phyloP scores from a whole-genome alignment of 2,888 invertebrate genomes.

The Campoplex nolae region DNA sequence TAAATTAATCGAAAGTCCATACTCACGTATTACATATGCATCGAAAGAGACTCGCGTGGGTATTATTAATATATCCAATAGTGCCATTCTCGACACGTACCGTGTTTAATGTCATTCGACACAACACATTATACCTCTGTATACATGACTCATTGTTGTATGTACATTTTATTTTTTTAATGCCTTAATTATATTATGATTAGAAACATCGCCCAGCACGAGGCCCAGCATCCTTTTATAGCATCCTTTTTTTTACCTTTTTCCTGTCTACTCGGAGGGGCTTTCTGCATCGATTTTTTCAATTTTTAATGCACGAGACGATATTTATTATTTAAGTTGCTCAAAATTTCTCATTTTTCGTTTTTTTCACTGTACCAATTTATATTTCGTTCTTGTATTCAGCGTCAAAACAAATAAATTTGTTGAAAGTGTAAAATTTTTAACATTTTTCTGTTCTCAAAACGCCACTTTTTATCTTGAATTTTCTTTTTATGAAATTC shows the following conservation, averaged over 20 bases:
- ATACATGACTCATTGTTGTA: constrained; percentile 14
- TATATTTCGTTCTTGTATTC: too few species aligned
- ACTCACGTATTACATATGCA: constrained; percentile 35
- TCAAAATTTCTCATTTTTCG: neutral
- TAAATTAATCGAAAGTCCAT: constrained; percentile 63
- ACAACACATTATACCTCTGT: neutral
- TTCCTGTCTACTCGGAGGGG: neutral
- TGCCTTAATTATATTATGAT: constrained; percentile 19
- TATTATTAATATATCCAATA: constrained; percentile 22
- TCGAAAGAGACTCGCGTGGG: constrained; percentile 47
- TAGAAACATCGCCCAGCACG: constrained; percentile 4
- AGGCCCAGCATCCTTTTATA: neutral
- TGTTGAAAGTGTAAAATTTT: too few species aligned
- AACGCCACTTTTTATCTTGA: neutral
- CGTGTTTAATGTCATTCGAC: constrained; percentile 17
- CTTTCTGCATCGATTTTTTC: neutral
- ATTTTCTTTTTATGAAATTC: neutral
- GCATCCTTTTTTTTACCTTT: neutral
- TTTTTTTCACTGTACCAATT: neutral
- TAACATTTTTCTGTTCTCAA: too few species aligned
- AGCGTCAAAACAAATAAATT: too few species aligned
- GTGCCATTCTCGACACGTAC: constrained; percentile 34
- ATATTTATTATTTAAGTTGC: neutral
- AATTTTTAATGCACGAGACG: neutral
- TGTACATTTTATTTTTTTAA: neutral